These are phyloP conservation scores for Hippotragus niger DNA, from an alignment of 2,113 vertebrate genomes.

Conservation along the genomic window DNA sequence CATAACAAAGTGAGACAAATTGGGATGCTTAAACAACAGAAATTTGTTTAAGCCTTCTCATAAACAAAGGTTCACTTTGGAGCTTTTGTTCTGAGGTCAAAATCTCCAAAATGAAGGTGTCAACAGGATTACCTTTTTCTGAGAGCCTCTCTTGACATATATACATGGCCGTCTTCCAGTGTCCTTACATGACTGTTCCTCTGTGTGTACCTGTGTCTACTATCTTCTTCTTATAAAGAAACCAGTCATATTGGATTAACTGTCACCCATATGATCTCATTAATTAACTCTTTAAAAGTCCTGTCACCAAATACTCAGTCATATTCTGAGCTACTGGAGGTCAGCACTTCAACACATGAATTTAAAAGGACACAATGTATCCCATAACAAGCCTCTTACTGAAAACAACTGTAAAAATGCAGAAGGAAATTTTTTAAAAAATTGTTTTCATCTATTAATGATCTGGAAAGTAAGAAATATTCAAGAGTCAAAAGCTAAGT, in stretches of 20 bases:
- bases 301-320: neutral
- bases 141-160: neutral
- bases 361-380: neutral
- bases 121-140: neutral
- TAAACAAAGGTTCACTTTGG: neutral
- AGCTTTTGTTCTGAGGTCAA: neutral
- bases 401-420: neutral
- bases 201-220: neutral
- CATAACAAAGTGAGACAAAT: neutral
- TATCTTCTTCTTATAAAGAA: neutral
- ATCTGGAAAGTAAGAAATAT: neutral
- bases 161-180: neutral
- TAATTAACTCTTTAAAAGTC: neutral
- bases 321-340: neutral
- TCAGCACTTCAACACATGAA: neutral
- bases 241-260: neutral
- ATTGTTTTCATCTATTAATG: neutral
- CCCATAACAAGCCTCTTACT: neutral
- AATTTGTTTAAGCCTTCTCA: neutral
- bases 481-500: neutral
- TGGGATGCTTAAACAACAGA: neutral
- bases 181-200: neutral
- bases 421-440: neutral
- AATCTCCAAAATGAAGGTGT: neutral
- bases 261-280: neutral